Base-by-base conservation (phyloP, 23 tunicate genomes). In the Styela plicata region DNA sequence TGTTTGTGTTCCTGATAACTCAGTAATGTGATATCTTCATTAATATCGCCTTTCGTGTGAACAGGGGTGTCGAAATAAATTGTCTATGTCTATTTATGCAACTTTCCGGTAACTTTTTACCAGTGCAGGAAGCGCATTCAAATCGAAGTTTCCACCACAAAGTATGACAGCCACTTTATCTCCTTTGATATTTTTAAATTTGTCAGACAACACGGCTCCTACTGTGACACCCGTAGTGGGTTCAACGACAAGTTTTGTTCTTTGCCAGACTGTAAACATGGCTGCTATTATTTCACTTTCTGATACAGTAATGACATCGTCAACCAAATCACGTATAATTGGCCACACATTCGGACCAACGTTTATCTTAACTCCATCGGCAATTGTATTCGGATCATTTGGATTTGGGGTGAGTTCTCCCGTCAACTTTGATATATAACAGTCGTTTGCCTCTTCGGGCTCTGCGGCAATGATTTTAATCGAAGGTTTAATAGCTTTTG, bases 271-370 rank as follows among this genome's bases (percentile, higher is more conserved):
- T 23, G 85, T 19, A 78, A 64, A 74, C 71, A 85, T 85, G 2
- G 95, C 99, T 52, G 37, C 21, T 73, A 68, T 79, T 32, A 94
- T 90, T 78, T 89, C 88, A 7, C 67, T 85, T 64, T 94, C 99
- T 0, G 83, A 28, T 29, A 94, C 99, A 1, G 95, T 89, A 22
- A 94, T 85, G 68, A 89, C 99, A 78, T 89, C 91, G 69, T 94
- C 95, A 29, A 94, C 99, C 53, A 94, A 57, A 53, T 89, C 90
- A n/a, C 90, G 73, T 2, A 94, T 89, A 64, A 94, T 89, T 22
- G 99, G 99, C 99, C 99, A 94, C n/a, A 95, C 62, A 65, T 83
- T 89, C 69, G 80, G 71, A 26, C 95, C 99, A 2, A 94, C 77
- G 68, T 29, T 86, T 2, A 79, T 82, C 76, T 82, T 83, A 0